phyloP scores from a whole-genome alignment of 2,888 invertebrate genomes.

The Eulithis testata region DNA sequence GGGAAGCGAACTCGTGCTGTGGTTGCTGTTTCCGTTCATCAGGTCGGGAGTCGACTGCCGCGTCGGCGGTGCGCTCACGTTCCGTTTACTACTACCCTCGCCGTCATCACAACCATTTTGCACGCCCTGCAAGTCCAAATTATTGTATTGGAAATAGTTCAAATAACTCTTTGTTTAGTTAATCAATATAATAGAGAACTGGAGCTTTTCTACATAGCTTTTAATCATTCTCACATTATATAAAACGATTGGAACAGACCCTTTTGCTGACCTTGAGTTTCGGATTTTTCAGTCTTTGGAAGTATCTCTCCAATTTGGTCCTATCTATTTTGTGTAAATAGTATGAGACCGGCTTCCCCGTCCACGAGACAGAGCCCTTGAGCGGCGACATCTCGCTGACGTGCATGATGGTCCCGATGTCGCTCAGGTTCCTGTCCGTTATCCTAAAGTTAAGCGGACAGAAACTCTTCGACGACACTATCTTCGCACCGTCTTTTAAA shows the following conservation, averaged over 20 bases:
- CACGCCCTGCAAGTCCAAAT: constrained; percentile 51
- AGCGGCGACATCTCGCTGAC: constrained; percentile 98
- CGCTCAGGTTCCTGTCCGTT: constrained; percentile 98
- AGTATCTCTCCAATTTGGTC: constrained; percentile 98
- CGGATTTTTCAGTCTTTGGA: constrained; percentile 96
- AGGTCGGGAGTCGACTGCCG: constrained; percentile 77
- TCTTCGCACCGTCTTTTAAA: constrained; percentile 96
- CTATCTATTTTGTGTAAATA: constrained; percentile 99
- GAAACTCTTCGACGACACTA: constrained; percentile 99
- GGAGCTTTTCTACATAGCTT: constrained; percentile 31
- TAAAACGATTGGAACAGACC: constrained; percentile 79
- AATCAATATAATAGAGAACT: constrained; percentile 19
- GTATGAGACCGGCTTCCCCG: constrained; percentile 99
- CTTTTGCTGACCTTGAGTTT: constrained; percentile 88
- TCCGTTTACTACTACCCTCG: constrained; percentile 68
- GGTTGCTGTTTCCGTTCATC: constrained; percentile 80
- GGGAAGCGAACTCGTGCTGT: constrained; percentile 76
- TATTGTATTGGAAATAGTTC: constrained; percentile 9
- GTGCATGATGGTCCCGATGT: constrained; percentile 99
- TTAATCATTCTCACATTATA: constrained; percentile 29
- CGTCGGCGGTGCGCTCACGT: constrained; percentile 78
- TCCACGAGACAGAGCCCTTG: constrained; percentile 99
- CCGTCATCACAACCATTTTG: constrained; percentile 71
- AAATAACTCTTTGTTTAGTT: background rate
- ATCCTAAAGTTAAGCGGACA: constrained; percentile 99